These are phyloP conservation scores for Synaphobranchus kaupii DNA, from an alignment of 2,797 vertebrate species.

Conservation along the genomic window DNA sequence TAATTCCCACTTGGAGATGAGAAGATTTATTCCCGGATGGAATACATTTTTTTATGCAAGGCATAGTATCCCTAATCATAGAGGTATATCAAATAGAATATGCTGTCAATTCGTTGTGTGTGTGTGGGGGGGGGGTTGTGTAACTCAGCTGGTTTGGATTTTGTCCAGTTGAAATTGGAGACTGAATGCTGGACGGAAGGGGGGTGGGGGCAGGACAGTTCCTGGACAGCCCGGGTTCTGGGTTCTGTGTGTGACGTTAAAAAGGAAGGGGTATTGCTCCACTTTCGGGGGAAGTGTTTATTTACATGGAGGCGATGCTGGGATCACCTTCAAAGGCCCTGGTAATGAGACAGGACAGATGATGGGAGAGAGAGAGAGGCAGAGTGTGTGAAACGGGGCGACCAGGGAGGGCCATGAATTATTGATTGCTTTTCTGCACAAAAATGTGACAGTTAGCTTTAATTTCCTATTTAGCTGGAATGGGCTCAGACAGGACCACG, in stretches of 20 bases:
- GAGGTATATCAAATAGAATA: constrained; percentile 9
- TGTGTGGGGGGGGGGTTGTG: not conserved
- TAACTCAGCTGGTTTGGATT: not conserved
- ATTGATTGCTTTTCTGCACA: constrained; percentile 68
- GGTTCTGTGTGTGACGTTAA: not conserved
- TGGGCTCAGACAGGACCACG: constrained; percentile 55
- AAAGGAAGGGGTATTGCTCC: constrained; percentile 38
- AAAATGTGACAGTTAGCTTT: constrained; percentile 75
- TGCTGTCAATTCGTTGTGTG: not conserved
- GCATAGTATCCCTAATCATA: constrained; percentile 21
- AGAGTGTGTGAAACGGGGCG: constrained; percentile 39
- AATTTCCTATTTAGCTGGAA: constrained; percentile 71
- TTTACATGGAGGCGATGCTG: constrained; percentile 53
- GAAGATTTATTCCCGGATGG: constrained; percentile 62
- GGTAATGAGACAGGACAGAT: constrained; percentile 50
- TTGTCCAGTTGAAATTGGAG: not conserved
- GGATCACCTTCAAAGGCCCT: constrained; percentile 55
- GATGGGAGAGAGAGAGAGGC: not conserved
- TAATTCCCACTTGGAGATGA: constrained; percentile 31
- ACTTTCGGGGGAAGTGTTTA: constrained; percentile 55
- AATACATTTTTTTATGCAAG: constrained; percentile 75
- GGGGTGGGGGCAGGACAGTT: not conserved
- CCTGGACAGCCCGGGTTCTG: not conserved
- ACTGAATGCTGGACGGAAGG: not conserved
- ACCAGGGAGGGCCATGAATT: constrained; percentile 61